Evolutionary conservation across 2,888 invertebrate species (phyloP).

Genomic region (Lasius platythorax): DNA sequence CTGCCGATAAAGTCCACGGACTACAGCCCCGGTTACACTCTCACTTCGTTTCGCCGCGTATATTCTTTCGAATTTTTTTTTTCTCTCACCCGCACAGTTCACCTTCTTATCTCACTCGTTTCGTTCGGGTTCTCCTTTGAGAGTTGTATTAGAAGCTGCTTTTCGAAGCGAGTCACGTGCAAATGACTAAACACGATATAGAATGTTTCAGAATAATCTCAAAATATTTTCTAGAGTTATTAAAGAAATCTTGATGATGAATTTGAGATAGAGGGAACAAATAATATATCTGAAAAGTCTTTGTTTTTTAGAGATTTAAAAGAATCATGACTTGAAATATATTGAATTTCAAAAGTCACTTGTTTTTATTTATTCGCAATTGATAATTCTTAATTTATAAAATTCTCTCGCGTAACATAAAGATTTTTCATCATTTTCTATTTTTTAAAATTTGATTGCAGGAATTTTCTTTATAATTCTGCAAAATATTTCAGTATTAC

Average conservation of each 20-base stretch:
- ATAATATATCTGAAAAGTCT: not conserved
- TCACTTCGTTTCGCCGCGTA: constrained; percentile 37
- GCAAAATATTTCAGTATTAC: not conserved
- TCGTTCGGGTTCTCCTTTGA: constrained; percentile 39
- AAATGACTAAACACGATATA: constrained; percentile 64
- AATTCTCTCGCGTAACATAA: not conserved
- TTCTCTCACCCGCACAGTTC: not conserved
- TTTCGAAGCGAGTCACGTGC: constrained; percentile 71
- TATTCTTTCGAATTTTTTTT: constrained; percentile 51
- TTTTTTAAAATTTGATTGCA: constrained; percentile 3
- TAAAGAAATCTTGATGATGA: not conserved
- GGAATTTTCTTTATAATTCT: not conserved
- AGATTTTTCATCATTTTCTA: not conserved
- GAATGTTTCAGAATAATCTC: constrained; percentile 26
- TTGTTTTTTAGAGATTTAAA: not conserved
- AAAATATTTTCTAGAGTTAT: constrained; percentile 11
- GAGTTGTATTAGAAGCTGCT: constrained; percentile 19
- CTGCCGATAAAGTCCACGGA: constrained; percentile 66
- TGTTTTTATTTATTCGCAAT: not conserved
- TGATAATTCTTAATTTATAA: not conserved
- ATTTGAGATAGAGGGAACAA: not conserved
- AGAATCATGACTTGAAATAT: not conserved
- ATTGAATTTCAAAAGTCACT: not conserved
- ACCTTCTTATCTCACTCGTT: constrained; percentile 33
- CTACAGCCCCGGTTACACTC: constrained; percentile 46